phyloP scores from a whole-genome alignment of 1,140 invertebrate species.

The Anastatus disparis region DNA sequence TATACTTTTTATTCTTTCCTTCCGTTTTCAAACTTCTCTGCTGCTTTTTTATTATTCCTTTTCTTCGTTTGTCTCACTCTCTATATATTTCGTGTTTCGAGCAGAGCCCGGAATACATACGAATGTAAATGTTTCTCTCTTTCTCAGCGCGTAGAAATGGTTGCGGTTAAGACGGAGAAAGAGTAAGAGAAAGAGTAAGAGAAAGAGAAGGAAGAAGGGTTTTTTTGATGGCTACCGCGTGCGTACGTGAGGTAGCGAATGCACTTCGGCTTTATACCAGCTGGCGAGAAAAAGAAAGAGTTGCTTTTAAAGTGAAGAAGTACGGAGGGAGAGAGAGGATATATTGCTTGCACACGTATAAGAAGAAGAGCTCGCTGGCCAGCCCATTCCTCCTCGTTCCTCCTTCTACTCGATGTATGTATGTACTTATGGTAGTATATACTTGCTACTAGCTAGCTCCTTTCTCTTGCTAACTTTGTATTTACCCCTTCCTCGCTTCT shows the following conservation, averaged over 20 bases:
- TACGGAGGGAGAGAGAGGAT: conserved; percentile 9
- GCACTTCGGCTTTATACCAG: no score
- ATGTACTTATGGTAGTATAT: no score
- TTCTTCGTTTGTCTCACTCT: conserved; percentile 21
- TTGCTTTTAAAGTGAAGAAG: background rate
- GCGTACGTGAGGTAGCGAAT: no score
- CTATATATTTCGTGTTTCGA: no score
- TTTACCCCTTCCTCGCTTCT: no score
- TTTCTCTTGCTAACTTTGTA: conserved; percentile 16
- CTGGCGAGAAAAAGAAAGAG: no score
- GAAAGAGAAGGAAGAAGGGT: conserved; percentile 15
- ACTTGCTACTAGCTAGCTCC: background rate
- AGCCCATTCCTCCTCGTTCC: conserved; percentile 30
- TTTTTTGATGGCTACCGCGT: conserved; percentile 31
- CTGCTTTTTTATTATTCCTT: conserved; percentile 38
- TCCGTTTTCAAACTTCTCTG: conserved; percentile 38
- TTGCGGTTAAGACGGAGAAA: background rate
- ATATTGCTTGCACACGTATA: conserved; percentile 44
- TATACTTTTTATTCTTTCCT: conserved; percentile 49
- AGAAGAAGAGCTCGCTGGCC: conserved; percentile 40
- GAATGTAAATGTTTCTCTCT: no score
- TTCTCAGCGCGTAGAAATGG: conserved; percentile 8
- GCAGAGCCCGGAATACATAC: no score
- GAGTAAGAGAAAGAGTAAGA: background rate
- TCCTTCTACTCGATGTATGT: conserved; percentile 17